These are phyloP conservation scores for Sinocyclocheilus anshuiensis DNA, from an alignment of 2,113 vertebrate species.

Conservation along the genomic window DNA sequence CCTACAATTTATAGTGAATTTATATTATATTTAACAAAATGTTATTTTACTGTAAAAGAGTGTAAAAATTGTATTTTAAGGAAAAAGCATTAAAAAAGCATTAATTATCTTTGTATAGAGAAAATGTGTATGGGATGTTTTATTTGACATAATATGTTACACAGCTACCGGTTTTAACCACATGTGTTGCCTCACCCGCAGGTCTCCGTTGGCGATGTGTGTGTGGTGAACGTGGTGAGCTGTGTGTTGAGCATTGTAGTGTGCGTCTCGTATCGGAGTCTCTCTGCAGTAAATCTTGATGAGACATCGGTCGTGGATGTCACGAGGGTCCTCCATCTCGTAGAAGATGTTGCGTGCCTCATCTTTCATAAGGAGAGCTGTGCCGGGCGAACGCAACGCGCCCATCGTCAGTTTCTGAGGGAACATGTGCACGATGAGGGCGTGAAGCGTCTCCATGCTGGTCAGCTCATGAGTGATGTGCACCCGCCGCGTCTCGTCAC, in stretches of 20 bases:
- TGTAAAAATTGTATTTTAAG: too few species aligned
- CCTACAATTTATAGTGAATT: too few species aligned
- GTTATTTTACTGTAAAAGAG: too few species aligned
- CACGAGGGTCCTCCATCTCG: slow-evolving; percentile 93
- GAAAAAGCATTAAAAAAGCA: too few species aligned
- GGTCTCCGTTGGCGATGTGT: slow-evolving; percentile 92
- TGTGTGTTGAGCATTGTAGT: slow-evolving; percentile 76
- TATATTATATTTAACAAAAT: too few species aligned
- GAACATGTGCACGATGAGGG: slow-evolving; percentile 89
- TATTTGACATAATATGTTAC: not conserved
- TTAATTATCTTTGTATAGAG: too few species aligned
- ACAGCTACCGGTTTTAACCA: too few species aligned
- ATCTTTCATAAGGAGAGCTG: slow-evolving; percentile 96
- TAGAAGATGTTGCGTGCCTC: slow-evolving; percentile 96
- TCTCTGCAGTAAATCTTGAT: slow-evolving; percentile 98
- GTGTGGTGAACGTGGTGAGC: slow-evolving; percentile 85
- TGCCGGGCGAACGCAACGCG: slow-evolving; percentile 93
- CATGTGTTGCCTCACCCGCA: slow-evolving; percentile 79
- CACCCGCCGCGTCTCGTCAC: slow-evolving; percentile 91
- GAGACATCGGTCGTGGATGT: slow-evolving; percentile 95
- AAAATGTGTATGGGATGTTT: not conserved
- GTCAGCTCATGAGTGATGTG: slow-evolving; percentile 98
- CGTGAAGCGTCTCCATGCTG: slow-evolving; percentile 95
- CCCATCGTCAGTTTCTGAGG: slow-evolving; percentile 89
- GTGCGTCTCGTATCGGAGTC: slow-evolving; percentile 54